These are phyloP conservation scores for Sebastes matsubarae DNA, from an alignment of 2,797 vertebrate species.

Conservation along the genomic window DNA sequence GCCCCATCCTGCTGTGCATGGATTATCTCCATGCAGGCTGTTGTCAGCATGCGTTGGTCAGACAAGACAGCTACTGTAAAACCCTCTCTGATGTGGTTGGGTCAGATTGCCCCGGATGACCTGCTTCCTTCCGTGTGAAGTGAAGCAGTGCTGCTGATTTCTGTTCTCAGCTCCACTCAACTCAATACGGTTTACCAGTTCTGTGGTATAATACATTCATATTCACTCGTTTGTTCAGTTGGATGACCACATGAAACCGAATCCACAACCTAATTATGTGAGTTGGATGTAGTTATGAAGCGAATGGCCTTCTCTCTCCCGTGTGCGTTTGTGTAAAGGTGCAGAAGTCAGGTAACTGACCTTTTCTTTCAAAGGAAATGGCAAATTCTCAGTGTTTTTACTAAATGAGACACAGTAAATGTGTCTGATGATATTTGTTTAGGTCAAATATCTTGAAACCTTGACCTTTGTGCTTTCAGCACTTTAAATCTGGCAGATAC, in stretches of 20 bases:
- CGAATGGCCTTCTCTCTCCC: neutral
- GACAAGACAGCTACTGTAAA: neutral
- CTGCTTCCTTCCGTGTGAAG: neutral
- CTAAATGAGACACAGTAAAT: neutral
- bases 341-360: neutral
- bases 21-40: constrained; percentile 58
- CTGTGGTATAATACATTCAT: neutral
- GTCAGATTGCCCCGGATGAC: neutral
- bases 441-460: neutral
- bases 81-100: neutral
- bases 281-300: neutral
- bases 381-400: neutral
- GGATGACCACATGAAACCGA: neutral
- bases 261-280: constrained; percentile 7
- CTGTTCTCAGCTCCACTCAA: neutral
- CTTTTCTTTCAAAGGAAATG: neutral
- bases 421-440: neutral
- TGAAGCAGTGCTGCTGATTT: constrained; percentile 3
- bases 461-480: neutral
- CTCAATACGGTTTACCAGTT: constrained; percentile 5
- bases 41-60: constrained; percentile 42
- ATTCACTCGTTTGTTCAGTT: constrained; percentile 3
- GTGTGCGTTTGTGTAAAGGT: neutral
- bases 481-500: neutral
- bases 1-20: constrained; percentile 48